A percentile compares a stretch with the other conserved stretches of the same genome.
phyloP scores from a whole-genome alignment of 1,140 invertebrate genomes.

The Drosophila seguyi region DNA sequence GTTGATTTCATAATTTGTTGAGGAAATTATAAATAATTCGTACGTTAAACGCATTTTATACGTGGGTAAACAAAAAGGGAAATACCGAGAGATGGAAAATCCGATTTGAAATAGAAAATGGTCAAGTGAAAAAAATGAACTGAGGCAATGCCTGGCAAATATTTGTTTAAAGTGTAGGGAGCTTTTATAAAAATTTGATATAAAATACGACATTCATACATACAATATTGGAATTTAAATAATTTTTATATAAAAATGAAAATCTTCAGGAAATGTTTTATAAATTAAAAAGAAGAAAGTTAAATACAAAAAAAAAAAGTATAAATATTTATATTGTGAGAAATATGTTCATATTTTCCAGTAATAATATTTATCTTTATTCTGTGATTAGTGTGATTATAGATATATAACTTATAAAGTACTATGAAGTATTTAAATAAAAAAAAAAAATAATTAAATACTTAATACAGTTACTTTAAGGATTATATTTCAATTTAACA shows the following conservation, averaged over 20 bases:
- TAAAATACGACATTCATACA: too few relatives aligned
- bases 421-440: not conserved
- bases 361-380: too few relatives aligned
- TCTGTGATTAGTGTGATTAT: too few relatives aligned
- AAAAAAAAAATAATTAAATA: not conserved
- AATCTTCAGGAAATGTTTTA: not conserved
- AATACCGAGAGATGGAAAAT: not conserved
- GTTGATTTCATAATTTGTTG: conserved; percentile 34
- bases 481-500: not conserved
- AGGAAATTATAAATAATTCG: conserved; percentile 47
- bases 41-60: conserved; percentile 23
- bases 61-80: conserved; percentile 31
- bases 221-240: not conserved
- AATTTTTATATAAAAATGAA: not conserved
- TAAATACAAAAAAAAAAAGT: too few relatives aligned
- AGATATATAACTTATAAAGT: too few relatives aligned
- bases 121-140: not conserved
- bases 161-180: not conserved
- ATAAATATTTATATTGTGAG: too few relatives aligned
- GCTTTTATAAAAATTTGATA: too few relatives aligned
- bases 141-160: not conserved
- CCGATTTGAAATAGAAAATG: not conserved
- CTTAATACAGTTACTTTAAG: not conserved
- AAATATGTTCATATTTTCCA: not conserved
- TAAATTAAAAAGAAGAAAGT: not conserved